Conservation (phyloP, 2,113 vertebrate species). For the Esox niger region DNA sequence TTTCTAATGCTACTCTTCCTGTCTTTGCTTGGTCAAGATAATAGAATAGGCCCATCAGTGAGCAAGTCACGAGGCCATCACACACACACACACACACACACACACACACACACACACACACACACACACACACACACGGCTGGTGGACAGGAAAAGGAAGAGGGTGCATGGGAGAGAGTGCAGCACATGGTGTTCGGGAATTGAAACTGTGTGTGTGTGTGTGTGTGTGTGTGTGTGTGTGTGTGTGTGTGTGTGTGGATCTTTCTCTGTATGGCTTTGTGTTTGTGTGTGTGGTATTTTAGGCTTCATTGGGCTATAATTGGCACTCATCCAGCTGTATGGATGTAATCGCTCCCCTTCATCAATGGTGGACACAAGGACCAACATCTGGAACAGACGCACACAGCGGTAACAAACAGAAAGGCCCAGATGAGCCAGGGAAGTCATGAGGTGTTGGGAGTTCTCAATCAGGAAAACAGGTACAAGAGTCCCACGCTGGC, state of each 20-base stretch:
- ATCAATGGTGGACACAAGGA: background rate
- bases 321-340: conserved; percentile 31
- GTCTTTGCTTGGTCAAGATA: too few species aligned
- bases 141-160: conserved; percentile 54
- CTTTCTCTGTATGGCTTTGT: background rate
- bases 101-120: too few species aligned
- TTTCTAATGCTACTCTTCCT: too few species aligned
- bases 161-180: conserved; percentile 32
- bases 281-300: conserved; percentile 40
- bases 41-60: too few species aligned
- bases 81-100: too few species aligned
- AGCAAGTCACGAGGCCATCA: too few species aligned
- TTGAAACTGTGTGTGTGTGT: conserved; percentile 15
- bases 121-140: too few species aligned
- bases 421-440: conserved; percentile 10
- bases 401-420: conserved; percentile 20
- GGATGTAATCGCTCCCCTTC: conserved; percentile 35
- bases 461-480: conserved; percentile 2
- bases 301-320: conserved; percentile 43
- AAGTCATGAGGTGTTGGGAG: conserved; percentile 1
- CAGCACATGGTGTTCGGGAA: conserved; percentile 26
- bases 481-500: background rate
- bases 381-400: conserved; percentile 15
- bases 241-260: background rate
- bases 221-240: background rate